Percentiles rank a stretch among this genome's conserved stretches.
These are phyloP conservation scores for Anarrhichthys ocellatus DNA, from an alignment of 2,113 vertebrate genomes.

Conservation along the genomic window DNA sequence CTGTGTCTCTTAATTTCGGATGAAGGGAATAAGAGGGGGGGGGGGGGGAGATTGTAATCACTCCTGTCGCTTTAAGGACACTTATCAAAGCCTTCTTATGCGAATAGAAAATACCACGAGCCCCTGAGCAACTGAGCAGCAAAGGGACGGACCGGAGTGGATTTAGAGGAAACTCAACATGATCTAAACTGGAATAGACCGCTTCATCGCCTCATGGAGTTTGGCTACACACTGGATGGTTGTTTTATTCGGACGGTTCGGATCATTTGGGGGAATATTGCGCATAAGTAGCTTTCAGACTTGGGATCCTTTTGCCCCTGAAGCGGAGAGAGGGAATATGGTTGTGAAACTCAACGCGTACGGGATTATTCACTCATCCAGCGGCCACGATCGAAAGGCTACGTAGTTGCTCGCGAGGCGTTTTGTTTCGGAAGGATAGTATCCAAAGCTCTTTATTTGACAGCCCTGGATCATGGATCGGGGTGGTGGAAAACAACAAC, in stretches of 20 bases:
- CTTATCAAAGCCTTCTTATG: constrained; percentile 83
- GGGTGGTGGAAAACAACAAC: constrained; percentile 81
- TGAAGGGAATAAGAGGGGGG: constrained; percentile 70
- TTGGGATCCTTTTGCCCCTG: constrained; percentile 64
- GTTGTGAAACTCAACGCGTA: too few species aligned
- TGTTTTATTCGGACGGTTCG: constrained; percentile 69
- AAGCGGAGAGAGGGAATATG: too few species aligned
- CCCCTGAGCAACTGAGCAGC: constrained; percentile 73
- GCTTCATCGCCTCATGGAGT: constrained; percentile 75
- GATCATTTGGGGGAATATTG: constrained; percentile 77
- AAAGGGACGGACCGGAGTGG: constrained; percentile 76
- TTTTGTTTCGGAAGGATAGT: constrained; percentile 65
- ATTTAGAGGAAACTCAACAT: constrained; percentile 78
- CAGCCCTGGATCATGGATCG: constrained; percentile 81
- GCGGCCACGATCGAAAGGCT: constrained; percentile 40
- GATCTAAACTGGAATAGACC: constrained; percentile 74
- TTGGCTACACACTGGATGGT: constrained; percentile 71
- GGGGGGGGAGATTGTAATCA: constrained; percentile 79
- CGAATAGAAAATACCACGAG: constrained; percentile 77
- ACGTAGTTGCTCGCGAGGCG: constrained; percentile 35
- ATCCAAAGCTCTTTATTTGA: constrained; percentile 59
- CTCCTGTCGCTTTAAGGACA: constrained; percentile 87
- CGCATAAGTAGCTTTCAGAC: constrained; percentile 79
- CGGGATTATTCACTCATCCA: constrained; percentile 52
- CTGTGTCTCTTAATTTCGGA: constrained; percentile 84